Base-by-base conservation (phyloP, 2,888 invertebrate genomes). In the Cryptus viduatorius region DNA sequence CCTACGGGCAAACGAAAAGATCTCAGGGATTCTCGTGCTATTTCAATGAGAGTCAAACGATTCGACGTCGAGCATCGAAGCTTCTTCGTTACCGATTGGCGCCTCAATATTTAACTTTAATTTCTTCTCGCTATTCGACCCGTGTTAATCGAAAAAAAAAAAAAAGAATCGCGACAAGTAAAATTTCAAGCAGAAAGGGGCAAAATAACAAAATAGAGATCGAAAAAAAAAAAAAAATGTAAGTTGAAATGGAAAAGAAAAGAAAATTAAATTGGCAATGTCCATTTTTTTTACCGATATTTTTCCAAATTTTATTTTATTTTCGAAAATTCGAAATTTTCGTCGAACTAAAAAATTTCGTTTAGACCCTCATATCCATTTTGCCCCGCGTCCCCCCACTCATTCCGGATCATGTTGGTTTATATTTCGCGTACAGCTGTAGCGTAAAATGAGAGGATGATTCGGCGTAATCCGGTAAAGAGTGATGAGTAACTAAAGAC, bases 401-500 rank as follows among this genome's bases (percentile, higher is more conserved):
- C 3, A 37, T 7, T 37, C 3, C 1, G 37, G 7, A 37, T 37
- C 37, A 37, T 53, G 8, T 16, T 53, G 7, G 16, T 16, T 19
- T 19, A 14, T 24, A 59, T 10, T 4, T 8, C 59, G 3, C 59
- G 14, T 19, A 31, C 24, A 64, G 12, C 4, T 8, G 2, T 29
- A 12, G 31, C 16, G 50, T 16, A 37, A 53, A 0, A 7, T 4
- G 1, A 42, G n/a, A 42, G 78, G 68, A 44, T 48, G 19, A 78
- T 71, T 71, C 44, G 44, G n/a, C 37, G 68, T 77, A 68, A 69
- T 69, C 19, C 14, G 61, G 65, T 48, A 77, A 82, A 61, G 69
- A 61, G 64, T 69, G 69, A 42, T 56, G 29, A 69, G 29, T 67
- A 7, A 71, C 73, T 83, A 86, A 88, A 79, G 86, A 82, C 56